These are phyloP conservation scores for Vireo griseus DNA, from an alignment of 2,797 vertebrate genomes.

Conservation along the genomic window DNA sequence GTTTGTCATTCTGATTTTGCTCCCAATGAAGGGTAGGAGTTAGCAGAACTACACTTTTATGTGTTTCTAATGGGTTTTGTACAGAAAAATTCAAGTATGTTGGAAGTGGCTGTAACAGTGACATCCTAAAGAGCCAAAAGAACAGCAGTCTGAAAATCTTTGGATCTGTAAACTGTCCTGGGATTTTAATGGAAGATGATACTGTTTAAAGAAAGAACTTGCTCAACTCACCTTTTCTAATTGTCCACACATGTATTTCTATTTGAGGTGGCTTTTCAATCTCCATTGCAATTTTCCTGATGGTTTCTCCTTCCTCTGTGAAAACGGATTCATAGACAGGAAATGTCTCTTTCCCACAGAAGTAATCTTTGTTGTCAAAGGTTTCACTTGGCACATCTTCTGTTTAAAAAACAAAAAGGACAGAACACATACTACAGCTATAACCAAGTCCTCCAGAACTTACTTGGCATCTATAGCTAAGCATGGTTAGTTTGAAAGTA, in stretches of 20 bases:
- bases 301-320: conserved; percentile 72
- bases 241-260: conserved; percentile 80
- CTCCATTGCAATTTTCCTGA: conserved; percentile 80
- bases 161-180: background rate
- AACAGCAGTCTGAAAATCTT: background rate
- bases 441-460: conserved; percentile 4
- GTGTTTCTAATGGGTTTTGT: background rate
- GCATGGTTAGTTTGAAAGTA: background rate
- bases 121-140: background rate
- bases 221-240: conserved; percentile 74
- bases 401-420: conserved; percentile 46
- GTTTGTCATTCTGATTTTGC: background rate
- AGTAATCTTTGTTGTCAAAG: conserved; percentile 75
- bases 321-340: conserved; percentile 78
- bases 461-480: background rate
- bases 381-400: conserved; percentile 72
- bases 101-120: background rate
- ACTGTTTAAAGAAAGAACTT: background rate
- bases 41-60: background rate
- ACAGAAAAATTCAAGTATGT: background rate
- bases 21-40: background rate
- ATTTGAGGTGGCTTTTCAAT: conserved; percentile 74
- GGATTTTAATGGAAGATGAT: background rate
- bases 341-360: conserved; percentile 79
- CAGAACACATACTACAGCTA: conserved; percentile 20